Base-by-base conservation (phyloP, 2,113 vertebrate species). In the Leucosticte australis region DNA sequence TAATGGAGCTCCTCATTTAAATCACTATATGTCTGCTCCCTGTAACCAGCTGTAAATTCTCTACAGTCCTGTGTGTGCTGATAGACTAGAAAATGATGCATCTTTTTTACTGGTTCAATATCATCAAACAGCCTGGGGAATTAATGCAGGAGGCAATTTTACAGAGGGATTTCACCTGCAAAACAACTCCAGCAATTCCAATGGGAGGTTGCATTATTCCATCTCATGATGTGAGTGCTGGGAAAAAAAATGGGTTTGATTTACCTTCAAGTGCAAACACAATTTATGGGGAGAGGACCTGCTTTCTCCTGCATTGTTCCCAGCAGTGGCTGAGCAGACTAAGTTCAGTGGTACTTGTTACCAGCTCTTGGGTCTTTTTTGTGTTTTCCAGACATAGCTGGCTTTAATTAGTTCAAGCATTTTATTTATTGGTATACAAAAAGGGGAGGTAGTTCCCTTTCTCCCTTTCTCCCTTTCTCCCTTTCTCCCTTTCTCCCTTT, bases 11-110 rank as follows among this genome's bases (percentile, higher is more conserved):
- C 30, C 59, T 90, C 13, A 44, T 86, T 94, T 80, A 90, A 80
- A 77, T 83, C 73, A n/a, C 39, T 57, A 5, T 80, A 47, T 73
- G 78, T 49, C 91, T 91, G 63, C 55, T 87, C 26, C 53, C 56
- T 64, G 41, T 53, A 91, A 64, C 27, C 49, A 80, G 79, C 21
- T 28, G n/a, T 83, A 95, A 92, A 95, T 85, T 94, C 70, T 91
- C 68, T 63, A 8, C 39, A 70, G 84, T 42, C 46, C 42, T 86
- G 13, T 33, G 55, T 87, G 56, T 94, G 59, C 78, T 92, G 63
- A 60, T 46, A 57, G 31, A 50, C 74, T 91, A 49, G 64, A 89
- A 75, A 63, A 88, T 47, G 8, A 57, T 80, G 44, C 35, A 42
- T 91, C 42, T 86, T 62, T 78, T 90, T 92, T 91, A 68, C 79